Percentiles rank a stretch among this genome's conserved stretches.
phyloP scores from a whole-genome alignment of 2,888 invertebrate genomes.

The Zhuqinia jingwanae region DNA sequence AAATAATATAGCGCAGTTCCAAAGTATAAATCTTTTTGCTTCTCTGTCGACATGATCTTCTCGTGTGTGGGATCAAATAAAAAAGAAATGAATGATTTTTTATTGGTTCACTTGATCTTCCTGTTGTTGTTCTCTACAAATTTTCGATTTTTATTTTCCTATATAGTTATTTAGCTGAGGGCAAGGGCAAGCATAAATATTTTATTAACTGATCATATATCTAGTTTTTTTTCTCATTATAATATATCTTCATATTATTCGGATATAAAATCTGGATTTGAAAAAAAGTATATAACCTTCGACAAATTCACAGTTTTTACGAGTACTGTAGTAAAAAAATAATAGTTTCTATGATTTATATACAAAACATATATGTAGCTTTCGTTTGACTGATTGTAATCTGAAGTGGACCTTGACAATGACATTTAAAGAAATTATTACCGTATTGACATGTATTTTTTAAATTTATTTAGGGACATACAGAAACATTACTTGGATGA shows the following conservation, averaged over 20 bases:
- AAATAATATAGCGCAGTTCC: constrained; percentile 28
- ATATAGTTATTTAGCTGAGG: neutral
- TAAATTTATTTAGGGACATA: no score
- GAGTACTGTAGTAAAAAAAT: neutral
- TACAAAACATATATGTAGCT: neutral
- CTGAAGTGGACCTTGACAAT: neutral
- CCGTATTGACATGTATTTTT: neutral
- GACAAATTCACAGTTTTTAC: constrained; percentile 64
- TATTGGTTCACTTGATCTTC: constrained; percentile 56
- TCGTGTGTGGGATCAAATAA: constrained; percentile 71
- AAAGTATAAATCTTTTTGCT: constrained; percentile 14
- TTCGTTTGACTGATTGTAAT: no score
- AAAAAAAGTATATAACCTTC: constrained; percentile 66
- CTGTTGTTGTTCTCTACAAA: constrained; percentile 13
- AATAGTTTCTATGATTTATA: constrained; percentile 3
- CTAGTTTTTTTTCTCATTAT: neutral
- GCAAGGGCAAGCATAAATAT: constrained; percentile 3
- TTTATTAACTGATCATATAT: neutral
- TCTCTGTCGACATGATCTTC: constrained; percentile 1
- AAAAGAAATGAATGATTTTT: constrained; percentile 67
- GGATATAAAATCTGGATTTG: neutral
- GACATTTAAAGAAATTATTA: neutral
- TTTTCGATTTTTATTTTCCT: constrained; percentile 23
- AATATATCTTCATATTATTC: neutral
- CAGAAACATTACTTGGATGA: no score